Evolutionary conservation across 2,113 vertebrate genomes (phyloP).

Genomic region (Bungarus multicinctus): DNA sequence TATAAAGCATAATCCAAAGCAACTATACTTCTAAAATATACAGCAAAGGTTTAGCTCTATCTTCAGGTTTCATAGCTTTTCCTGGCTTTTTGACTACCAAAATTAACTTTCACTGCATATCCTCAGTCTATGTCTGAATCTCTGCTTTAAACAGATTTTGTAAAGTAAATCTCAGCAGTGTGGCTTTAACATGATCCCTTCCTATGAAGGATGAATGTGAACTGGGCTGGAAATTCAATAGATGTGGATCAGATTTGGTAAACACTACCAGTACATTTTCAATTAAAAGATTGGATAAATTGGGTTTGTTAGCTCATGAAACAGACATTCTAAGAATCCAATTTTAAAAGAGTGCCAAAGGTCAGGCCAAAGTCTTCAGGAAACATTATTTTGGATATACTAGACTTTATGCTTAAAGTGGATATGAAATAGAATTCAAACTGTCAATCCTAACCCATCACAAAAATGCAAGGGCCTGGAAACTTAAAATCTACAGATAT

Average conservation of each 20-base stretch:
- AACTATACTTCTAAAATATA: constrained; percentile 24
- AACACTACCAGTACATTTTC: constrained; percentile 28
- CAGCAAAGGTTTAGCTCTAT: constrained; percentile 26
- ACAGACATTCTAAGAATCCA: constrained; percentile 41
- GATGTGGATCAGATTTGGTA: constrained; percentile 55
- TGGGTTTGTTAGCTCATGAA: constrained; percentile 46
- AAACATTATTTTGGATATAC: constrained; percentile 22
- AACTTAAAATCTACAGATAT: not conserved
- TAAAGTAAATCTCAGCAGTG: constrained; percentile 52
- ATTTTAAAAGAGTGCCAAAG: constrained; percentile 18
- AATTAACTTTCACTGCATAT: constrained; percentile 37
- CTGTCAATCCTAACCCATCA: not conserved
- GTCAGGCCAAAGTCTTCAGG: constrained; percentile 17
- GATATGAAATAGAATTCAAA: not conserved
- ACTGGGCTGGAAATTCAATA: constrained; percentile 49
- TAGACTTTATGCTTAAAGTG: not conserved
- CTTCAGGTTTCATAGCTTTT: constrained; percentile 36
- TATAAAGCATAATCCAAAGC: constrained; percentile 31
- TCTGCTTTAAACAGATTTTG: constrained; percentile 53
- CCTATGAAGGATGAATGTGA: constrained; percentile 54
- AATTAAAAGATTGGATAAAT: constrained; percentile 53
- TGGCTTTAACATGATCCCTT: constrained; percentile 63
- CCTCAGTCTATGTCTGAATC: constrained; percentile 12
- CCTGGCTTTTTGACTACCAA: constrained; percentile 30
- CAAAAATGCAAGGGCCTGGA: not conserved